Conservation (phyloP, 2,797 vertebrate species). For the Tokudaia muenninki region DNA sequence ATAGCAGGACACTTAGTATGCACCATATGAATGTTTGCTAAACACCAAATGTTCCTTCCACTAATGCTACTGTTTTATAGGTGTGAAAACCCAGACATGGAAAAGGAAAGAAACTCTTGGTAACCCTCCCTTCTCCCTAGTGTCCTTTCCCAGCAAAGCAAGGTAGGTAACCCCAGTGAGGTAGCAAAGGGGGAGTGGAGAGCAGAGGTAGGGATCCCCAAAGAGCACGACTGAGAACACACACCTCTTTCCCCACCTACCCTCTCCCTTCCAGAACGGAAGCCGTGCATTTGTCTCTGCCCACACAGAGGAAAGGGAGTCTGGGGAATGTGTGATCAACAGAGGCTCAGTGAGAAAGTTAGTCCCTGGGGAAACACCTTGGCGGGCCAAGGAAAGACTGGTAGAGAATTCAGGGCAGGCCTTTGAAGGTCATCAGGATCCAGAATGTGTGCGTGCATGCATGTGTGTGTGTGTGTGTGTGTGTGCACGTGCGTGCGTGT, state of each 20-base stretch:
- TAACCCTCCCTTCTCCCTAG: too few relatives aligned
- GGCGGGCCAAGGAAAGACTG: neutral
- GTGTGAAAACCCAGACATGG: constrained; percentile 1
- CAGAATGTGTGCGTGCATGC: neutral
- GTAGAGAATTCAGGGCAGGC: neutral
- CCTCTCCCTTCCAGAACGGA: constrained; percentile 30
- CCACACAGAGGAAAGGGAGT: constrained; percentile 60
- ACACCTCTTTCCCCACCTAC: constrained; percentile 9
- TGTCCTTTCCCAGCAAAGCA: neutral
- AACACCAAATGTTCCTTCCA: neutral
- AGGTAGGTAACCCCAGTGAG: too few relatives aligned
- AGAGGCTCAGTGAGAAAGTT: constrained; percentile 21
- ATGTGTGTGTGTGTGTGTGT: neutral
- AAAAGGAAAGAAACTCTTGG: neutral
- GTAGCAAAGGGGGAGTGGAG: neutral
- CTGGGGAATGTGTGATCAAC: constrained; percentile 15
- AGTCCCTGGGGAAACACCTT: neutral
- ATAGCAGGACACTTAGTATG: neutral
- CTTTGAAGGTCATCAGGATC: neutral
- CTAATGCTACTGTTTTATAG: neutral
- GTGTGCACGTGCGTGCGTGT: neutral
- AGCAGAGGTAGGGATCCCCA: neutral
- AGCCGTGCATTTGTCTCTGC: neutral
- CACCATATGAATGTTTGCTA: neutral
- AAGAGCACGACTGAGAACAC: neutral